These are phyloP conservation scores for Margarornis squamiger DNA, from an alignment of 2,797 vertebrate genomes.

Conservation along the genomic window DNA sequence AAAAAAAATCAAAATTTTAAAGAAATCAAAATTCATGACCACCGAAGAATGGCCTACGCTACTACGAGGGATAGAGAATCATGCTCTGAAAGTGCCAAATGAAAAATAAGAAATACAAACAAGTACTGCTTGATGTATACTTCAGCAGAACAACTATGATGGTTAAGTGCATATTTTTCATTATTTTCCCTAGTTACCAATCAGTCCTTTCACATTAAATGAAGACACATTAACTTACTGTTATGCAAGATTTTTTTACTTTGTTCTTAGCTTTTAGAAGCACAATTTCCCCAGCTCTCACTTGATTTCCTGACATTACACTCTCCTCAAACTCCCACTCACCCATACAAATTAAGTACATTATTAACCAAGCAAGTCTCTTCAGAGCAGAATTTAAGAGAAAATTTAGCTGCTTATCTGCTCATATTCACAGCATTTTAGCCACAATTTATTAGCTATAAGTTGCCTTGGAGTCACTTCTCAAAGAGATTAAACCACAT, in stretches of 20 bases:
- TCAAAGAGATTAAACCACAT: background rate
- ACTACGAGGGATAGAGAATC: background rate
- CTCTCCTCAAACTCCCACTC: conserved; percentile 71
- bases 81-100: background rate
- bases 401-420: conserved; percentile 46
- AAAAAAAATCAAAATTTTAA: background rate
- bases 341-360: conserved; percentile 70
- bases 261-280: conserved; percentile 65
- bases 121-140: background rate
- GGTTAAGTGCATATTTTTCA: conserved; percentile 4
- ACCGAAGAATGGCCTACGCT: background rate
- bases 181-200: conserved; percentile 52
- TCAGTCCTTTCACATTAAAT: conserved; percentile 23
- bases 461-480: conserved; percentile 21
- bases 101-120: conserved; percentile 3
- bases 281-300: conserved; percentile 56
- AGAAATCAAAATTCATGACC: background rate
- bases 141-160: background rate
- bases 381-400: conserved; percentile 42
- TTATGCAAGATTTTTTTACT: conserved; percentile 43
- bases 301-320: conserved; percentile 66
- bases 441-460: background rate
- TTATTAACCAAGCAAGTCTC: conserved; percentile 67
- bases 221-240: conserved; percentile 54
- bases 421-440: conserved; percentile 24